Evolutionary conservation across 2,888 invertebrate species (phyloP), one percentile per base, ranked within the genome.

Genomic region (Baronia brevicornis): DNA sequence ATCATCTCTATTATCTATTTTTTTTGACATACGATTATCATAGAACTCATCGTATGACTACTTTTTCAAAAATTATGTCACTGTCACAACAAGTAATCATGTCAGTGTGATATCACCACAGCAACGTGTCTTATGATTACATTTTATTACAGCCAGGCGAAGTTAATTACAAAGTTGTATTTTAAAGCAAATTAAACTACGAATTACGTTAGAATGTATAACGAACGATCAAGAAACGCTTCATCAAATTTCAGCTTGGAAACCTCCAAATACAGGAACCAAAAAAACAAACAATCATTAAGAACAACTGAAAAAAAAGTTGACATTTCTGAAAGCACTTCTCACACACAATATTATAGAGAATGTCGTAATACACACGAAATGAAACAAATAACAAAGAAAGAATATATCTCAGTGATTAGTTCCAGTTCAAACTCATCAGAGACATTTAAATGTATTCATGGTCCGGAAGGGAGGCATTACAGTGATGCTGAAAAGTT

Each of bases 341-440:
- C 73, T 0, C 66, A 72, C 12, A 74, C 82, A 0, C 60, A 73
- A 13, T 75, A 60, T 33, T 67, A 51, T 18, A 60, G 46, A 30
- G 53, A 49, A 28, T 36, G 49, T 2, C 49, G 42, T 27, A 43
- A 50, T 32, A 43, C 54, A 1, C 46, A 46, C 0, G 34, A 39
- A 1, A 62, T 54, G 20, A 38, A 51, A 10, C 51, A 43, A 22
- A 59, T 75, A 2, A 62, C 60, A 2, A 59, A 48, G 4, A 54
- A 67, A 6, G 51, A 66, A 23, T 77, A 59, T 34, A 39, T 53
- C 5, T 60, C 60, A 0, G 12, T 53, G 13, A 48, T 65, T 0
- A 68, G 70, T 24, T 60, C 70, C 0, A 50, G 71, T 1, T 73
- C 77, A 0, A 58, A 63, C 1, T 66, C 75, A 1, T 58, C 70